Evolutionary conservation across 2,113 vertebrate species (phyloP), one percentile per base, ranked within the genome.

Genomic region (Lathamus discolor): DNA sequence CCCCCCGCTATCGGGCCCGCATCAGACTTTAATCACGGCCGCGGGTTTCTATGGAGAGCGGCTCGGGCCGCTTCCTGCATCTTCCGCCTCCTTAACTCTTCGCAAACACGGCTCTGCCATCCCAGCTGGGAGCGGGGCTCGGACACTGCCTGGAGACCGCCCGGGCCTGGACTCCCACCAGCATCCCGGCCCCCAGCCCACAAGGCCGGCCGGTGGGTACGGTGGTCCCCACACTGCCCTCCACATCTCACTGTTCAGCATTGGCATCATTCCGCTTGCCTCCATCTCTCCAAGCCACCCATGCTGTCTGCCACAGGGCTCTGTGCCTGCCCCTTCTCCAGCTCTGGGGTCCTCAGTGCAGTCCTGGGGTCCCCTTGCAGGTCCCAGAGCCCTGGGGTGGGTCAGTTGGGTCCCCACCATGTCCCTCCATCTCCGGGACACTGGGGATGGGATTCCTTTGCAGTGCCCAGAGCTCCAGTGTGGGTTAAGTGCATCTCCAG

Each of bases 1-100:
- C 97, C 97, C 62, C 41, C 46, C 16, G 67, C 99, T 99, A 99
- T 99, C 99, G 98, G 98, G 97, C 97, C 98, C 79, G 97, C 98
- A 99, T 99, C 99, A 98, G 98, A 98, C 98, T 99, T 99, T 99
- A 98, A 99, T 99, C 99, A 98, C 98, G 97, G 98, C 98, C 98
- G 98, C 98, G 97, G 97, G 99, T 99, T 98, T 98, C 99, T 98
- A 98, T 98, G 99, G 98, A 98, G 98, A 98, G 98, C 95, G 98
- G 98, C 98, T 98, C 98, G 98, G 98, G 98, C 96, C 98, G 98
- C 98, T 98, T 98, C 98, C 98, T 98, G 97, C 97, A 97, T 99
- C 98, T 99, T 99, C 98, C 98, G 98, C 98, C 98, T 98, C 98
- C 98, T 98, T 98, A 98, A 98, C 98, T 99, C 98, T 98, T 79